Base-by-base conservation (phyloP, 2,113 vertebrate genomes). In the Chrysochloris asiatica region DNA sequence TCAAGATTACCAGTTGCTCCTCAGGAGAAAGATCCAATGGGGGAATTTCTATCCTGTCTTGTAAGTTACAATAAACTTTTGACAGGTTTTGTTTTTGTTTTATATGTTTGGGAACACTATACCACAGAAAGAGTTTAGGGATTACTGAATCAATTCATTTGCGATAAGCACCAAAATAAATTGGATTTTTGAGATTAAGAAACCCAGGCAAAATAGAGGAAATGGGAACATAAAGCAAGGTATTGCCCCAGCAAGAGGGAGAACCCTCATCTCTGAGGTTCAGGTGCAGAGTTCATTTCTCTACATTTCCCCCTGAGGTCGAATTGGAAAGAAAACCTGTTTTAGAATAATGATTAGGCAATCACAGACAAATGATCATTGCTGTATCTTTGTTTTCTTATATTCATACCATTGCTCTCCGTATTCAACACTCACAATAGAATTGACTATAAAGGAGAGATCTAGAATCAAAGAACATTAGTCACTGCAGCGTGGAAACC, bases 361-460 rank as follows among this genome's bases (percentile, higher is more conserved):
- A 82, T 33, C n/a, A 87, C 83, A 93, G 52, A 78, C 33, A 85
- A 78, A 90, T 72, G 22, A 81, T 72, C 54, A 88, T 54, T 63
- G 69, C 76, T 81, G 41, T 54, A 78, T 41, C 54, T 83, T 71
- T 26, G 41, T 48, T 90, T 81, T 33, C 30, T 71, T 63, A 77
- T 69, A 33, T 67, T 67, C 47, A 77, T 54, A 50, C 13, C 26
- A 48, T 54, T 67, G 41, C 61, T 81, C 30, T 48, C 43, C 56
- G 59, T 36, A 17, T 50, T 77, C 21, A 59, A 26, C 26, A 33
- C 73, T 33, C 3, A 65, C 63, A 84, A 59, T 22, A 88, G 26
- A 65, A 26, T 21, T 36, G 61, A 52, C 79, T 43, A 5, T 47
- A 22, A 14, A 19, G 6, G 89, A 47, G 80, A 91, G 47, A 78